phyloP scores from a whole-genome alignment of 2,113 vertebrate species.

The Spea bombifrons region DNA sequence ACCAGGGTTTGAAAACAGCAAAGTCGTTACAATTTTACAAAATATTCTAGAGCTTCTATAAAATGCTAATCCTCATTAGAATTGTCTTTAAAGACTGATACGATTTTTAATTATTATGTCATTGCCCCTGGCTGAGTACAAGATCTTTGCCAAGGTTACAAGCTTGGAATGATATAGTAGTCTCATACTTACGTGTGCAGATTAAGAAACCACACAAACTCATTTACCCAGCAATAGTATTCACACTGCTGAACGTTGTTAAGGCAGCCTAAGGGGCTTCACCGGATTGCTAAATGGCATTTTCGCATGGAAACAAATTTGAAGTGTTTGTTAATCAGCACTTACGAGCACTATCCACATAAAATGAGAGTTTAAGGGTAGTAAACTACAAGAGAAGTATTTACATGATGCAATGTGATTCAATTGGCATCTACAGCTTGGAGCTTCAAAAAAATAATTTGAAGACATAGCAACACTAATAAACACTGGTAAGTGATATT shows the following conservation, averaged over 20 bases:
- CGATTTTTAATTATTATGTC: slow-evolving; percentile 47
- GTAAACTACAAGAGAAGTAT: not conserved
- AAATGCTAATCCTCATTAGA: slow-evolving; percentile 31
- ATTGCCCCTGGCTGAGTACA: slow-evolving; percentile 38
- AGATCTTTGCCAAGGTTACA: slow-evolving; percentile 28
- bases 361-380: not conserved
- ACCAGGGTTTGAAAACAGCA: slow-evolving; percentile 33
- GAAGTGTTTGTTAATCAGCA: slow-evolving; percentile 14
- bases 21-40: slow-evolving; percentile 35
- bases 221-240: not conserved
- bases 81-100: slow-evolving; percentile 28
- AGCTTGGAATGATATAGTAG: slow-evolving; percentile 5
- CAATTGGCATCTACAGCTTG: too few species aligned
- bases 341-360: not conserved
- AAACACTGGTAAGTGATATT: too few species aligned
- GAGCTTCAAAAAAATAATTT: too few species aligned
- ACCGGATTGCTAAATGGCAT: slow-evolving; percentile 8
- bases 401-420: too few species aligned
- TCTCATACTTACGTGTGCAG: slow-evolving; percentile 26
- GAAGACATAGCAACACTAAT: too few species aligned
- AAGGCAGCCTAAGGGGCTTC: slow-evolving; percentile 26
- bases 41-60: slow-evolving; percentile 21
- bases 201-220: slow-evolving; percentile 8
- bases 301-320: not conserved
- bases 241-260: not conserved